Evolutionary conservation across 1,140 invertebrate species (phyloP).

Genomic region (Andricus grossulariae): DNA sequence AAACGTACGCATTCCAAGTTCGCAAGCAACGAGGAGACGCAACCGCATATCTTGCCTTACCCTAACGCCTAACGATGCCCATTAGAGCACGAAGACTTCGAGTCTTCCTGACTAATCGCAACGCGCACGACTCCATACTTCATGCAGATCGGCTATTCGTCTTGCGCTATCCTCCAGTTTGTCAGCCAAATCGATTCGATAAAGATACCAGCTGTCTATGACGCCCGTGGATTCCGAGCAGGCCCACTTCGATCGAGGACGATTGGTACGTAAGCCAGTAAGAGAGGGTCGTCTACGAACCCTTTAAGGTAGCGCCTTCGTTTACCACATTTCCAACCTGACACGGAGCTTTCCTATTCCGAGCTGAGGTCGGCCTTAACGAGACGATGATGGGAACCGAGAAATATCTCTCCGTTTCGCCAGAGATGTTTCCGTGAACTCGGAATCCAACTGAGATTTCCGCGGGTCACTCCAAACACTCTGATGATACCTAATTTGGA

Average conservation of each 20-base stretch:
- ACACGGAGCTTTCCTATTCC: conserved; percentile 44
- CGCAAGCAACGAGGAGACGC: conserved; percentile 45
- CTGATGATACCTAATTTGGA: conserved; percentile 9
- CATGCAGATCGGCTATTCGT: conserved; percentile 73
- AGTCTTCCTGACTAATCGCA: conserved; percentile 71
- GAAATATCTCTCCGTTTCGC: conserved; percentile 25
- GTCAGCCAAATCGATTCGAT: conserved; percentile 73
- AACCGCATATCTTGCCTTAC: conserved; percentile 47
- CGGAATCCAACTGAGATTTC: not conserved
- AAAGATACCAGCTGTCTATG: conserved; percentile 71
- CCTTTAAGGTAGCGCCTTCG: conserved; percentile 68
- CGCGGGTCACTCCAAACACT: not conserved
- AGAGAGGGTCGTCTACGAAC: conserved; percentile 42
- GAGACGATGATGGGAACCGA: conserved; percentile 54
- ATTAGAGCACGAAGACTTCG: conserved; percentile 68
- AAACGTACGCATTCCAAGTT: conserved; percentile 38
- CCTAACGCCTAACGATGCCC: conserved; percentile 72
- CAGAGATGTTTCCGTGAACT: conserved; percentile 10
- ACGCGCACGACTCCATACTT: conserved; percentile 68
- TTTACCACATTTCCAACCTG: conserved; percentile 58
- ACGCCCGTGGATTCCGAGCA: conserved; percentile 48
- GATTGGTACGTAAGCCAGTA: conserved; percentile 34
- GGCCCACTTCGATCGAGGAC: conserved; percentile 34
- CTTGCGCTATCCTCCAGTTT: conserved; percentile 70
- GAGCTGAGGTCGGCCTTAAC: conserved; percentile 42